phyloP scores from a whole-genome alignment of 2,113 vertebrate species.

The Chaetodon trifascialis region DNA sequence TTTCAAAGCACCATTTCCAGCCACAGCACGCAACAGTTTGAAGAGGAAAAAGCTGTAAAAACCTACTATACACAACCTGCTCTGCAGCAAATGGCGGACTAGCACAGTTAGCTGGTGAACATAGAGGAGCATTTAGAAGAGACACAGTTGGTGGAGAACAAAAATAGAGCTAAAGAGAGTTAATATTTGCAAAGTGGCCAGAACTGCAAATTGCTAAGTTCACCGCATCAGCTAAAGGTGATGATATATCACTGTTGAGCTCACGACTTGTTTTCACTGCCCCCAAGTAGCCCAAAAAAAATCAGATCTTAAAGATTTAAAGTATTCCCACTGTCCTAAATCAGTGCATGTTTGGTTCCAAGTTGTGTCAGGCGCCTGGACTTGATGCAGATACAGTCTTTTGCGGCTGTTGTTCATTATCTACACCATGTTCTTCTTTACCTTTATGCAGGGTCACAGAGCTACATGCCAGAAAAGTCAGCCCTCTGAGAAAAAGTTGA shows the following conservation, averaged over 20 bases:
- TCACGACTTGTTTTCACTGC: background rate
- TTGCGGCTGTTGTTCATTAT: background rate
- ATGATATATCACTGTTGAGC: background rate
- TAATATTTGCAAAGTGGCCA: background rate
- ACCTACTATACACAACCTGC: background rate
- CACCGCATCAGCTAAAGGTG: background rate
- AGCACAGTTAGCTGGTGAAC: background rate
- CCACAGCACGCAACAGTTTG: background rate
- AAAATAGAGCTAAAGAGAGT: background rate
- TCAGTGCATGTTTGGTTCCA: background rate
- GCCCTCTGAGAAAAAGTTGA: background rate
- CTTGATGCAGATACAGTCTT: background rate
- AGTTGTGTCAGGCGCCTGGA: background rate
- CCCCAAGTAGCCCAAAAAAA: background rate
- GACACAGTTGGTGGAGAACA: background rate
- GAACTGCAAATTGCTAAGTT: background rate
- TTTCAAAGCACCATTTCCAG: accelerated
- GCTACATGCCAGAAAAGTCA: background rate
- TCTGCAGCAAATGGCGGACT: background rate
- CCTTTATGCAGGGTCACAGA: background rate
- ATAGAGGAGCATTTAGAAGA: background rate
- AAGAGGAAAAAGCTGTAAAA: background rate
- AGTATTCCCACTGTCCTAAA: background rate
- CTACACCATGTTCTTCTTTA: background rate
- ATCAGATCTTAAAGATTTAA: background rate